These are phyloP conservation scores for Agrochola litura DNA, from an alignment of 2,888 invertebrate species.

Conservation along the genomic window DNA sequence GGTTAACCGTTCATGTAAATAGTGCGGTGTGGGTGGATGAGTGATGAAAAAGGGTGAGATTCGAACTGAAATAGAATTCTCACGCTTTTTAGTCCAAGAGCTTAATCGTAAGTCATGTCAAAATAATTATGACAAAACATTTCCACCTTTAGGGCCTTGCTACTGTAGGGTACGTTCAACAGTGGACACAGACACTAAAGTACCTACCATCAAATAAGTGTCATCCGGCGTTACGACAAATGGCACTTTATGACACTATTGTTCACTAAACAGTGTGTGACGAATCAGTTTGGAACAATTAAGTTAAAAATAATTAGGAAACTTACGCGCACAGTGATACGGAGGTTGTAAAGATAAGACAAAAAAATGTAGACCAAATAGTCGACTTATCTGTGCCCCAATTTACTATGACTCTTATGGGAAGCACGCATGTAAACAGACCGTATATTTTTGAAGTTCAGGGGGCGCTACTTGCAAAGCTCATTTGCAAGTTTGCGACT, in stretches of 20 bases:
- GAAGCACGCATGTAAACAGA: not conserved
- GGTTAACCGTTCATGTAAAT: not conserved
- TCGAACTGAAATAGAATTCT: not conserved
- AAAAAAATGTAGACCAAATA: constrained; percentile 25
- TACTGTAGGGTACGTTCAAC: not conserved
- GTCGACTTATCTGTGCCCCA: constrained; percentile 14
- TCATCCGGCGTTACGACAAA: constrained; percentile 59
- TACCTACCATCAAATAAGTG: constrained; percentile 35
- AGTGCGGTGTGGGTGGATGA: not conserved
- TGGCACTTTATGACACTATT: constrained; percentile 58
- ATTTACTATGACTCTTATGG: not conserved
- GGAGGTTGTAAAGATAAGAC: constrained; percentile 30
- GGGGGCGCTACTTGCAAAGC: too few species aligned
- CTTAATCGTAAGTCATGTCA: too few species aligned
- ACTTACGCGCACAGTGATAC: not conserved
- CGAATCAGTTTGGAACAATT: constrained; percentile 54
- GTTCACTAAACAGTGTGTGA: constrained; percentile 56
- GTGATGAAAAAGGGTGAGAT: not conserved
- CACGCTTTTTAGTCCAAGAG: not conserved
- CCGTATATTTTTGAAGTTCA: not conserved
- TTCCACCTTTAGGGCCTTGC: too few species aligned
- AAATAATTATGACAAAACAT: not conserved
- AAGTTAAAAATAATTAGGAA: constrained; percentile 40
- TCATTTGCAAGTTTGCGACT: too few species aligned
- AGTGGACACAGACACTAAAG: constrained; percentile 37